Percentiles rank a stretch among this genome's conserved stretches.
phyloP scores from a whole-genome alignment of 1,140 invertebrate genomes.

The Heliconius eleuchia region DNA sequence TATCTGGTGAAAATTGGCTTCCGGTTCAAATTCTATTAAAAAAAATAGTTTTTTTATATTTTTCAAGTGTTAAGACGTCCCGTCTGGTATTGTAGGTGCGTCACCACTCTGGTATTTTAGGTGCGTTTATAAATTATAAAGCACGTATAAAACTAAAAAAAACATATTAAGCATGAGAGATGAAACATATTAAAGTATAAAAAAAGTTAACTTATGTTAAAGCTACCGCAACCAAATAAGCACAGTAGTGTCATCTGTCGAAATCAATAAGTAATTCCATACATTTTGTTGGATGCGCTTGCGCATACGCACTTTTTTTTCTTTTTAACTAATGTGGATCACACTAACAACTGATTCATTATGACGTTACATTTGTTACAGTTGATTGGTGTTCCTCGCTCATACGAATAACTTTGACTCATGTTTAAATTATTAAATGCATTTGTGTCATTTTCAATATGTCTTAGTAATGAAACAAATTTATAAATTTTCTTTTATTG shows the following conservation, averaged over 20 bases:
- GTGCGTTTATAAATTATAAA: too few relatives aligned
- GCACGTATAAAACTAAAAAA: too few relatives aligned
- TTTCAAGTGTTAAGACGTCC: too few relatives aligned
- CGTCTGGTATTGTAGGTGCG: too few relatives aligned
- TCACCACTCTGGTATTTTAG: too few relatives aligned
- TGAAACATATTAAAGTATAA: too few relatives aligned
- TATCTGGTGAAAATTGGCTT: too few relatives aligned
- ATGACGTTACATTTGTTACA: slow-evolving; percentile 29
- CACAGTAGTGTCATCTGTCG: slow-evolving; percentile 55
- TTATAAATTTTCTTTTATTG: background rate
- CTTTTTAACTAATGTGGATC: slow-evolving; percentile 28
- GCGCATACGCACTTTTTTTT: slow-evolving; percentile 31
- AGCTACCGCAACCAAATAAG: background rate
- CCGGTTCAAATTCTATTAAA: too few relatives aligned
- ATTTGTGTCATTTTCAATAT: background rate
- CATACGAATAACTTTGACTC: slow-evolving; percentile 18
- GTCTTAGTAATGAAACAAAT: background rate
- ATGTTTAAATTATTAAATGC: slow-evolving; percentile 11
- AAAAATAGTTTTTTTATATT: too few relatives aligned
- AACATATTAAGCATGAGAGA: too few relatives aligned
- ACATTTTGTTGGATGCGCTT: slow-evolving; percentile 35
- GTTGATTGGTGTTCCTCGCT: slow-evolving; percentile 8
- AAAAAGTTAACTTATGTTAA: too few relatives aligned
- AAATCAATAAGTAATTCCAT: slow-evolving; percentile 51
- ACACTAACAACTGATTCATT: slow-evolving; percentile 26